Evolutionary conservation across 2,797 vertebrate genomes (phyloP).

Genomic region (Parauchenoglanis punctatus): DNA sequence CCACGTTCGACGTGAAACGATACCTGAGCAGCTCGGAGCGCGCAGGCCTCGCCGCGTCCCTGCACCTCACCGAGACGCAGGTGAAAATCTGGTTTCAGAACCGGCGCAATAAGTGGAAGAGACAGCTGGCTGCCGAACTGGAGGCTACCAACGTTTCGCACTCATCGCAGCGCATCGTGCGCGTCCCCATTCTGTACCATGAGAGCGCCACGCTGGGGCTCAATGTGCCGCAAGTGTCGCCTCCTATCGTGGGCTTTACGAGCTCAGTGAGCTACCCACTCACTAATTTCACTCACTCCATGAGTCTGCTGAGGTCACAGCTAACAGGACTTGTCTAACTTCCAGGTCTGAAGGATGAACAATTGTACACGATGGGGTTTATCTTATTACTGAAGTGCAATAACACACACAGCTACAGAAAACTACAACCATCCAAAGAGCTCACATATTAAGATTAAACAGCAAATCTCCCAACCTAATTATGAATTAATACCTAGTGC

Average conservation of each 20-base stretch:
- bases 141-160: slow-evolving; percentile 82
- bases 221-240: slow-evolving; percentile 75
- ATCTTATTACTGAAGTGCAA: slow-evolving; percentile 63
- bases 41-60: slow-evolving; percentile 76
- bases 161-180: slow-evolving; percentile 83
- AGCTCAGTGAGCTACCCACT: slow-evolving; percentile 81
- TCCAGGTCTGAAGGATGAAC: not conserved
- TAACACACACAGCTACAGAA: slow-evolving; percentile 59
- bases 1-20: slow-evolving; percentile 90
- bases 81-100: slow-evolving; percentile 94
- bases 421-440: slow-evolving; percentile 64
- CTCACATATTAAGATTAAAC: slow-evolving; percentile 39
- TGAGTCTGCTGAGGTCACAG: slow-evolving; percentile 85
- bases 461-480: not conserved
- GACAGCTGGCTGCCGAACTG: slow-evolving; percentile 85
- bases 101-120: slow-evolving; percentile 88
- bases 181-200: slow-evolving; percentile 91
- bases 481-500: not conserved
- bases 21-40: slow-evolving; percentile 84
- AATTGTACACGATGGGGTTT: not conserved
- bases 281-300: slow-evolving; percentile 84
- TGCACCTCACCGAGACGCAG: slow-evolving; percentile 86
- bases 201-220: slow-evolving; percentile 83
- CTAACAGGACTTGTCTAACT: slow-evolving; percentile 87
- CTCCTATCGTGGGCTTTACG: slow-evolving; percentile 71